Percentiles rank a stretch among this genome's conserved stretches.
phyloP scores from a whole-genome alignment of 2,797 vertebrate genomes.

The Danio tinwini region DNA sequence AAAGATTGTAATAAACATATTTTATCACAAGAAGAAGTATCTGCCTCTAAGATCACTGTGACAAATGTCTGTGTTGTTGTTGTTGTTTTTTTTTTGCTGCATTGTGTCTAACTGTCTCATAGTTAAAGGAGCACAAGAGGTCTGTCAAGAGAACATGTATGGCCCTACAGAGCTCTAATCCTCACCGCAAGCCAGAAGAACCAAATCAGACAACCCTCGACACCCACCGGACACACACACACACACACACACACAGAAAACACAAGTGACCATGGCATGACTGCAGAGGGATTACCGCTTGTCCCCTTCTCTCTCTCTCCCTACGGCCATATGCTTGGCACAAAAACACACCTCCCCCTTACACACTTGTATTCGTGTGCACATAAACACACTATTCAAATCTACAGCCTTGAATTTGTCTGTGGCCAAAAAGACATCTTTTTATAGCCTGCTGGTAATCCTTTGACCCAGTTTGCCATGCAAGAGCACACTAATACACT shows the following conservation, averaged over 20 bases:
- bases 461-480: slow-evolving; percentile 70
- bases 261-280: slow-evolving; percentile 48
- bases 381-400: slow-evolving; percentile 59
- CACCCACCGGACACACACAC: slow-evolving; percentile 39
- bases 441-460: slow-evolving; percentile 70
- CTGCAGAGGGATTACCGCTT: slow-evolving; percentile 73
- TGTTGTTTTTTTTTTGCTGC: slow-evolving; percentile 9
- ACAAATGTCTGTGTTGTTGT: slow-evolving; percentile 11
- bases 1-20: slow-evolving; percentile 55
- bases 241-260: slow-evolving; percentile 38
- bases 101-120: slow-evolving; percentile 9
- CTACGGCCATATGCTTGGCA: slow-evolving; percentile 76
- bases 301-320: slow-evolving; percentile 65
- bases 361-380: slow-evolving; percentile 46
- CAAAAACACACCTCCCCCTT: slow-evolving; percentile 61
- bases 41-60: background rate
- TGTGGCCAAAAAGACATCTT: slow-evolving; percentile 70
- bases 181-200: slow-evolving; percentile 56
- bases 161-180: slow-evolving; percentile 49
- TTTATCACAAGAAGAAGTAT: background rate
- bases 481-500: slow-evolving; percentile 52
- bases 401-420: slow-evolving; percentile 48
- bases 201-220: slow-evolving; percentile 48
- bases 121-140: slow-evolving; percentile 18
- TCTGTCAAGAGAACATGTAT: slow-evolving; percentile 39